Evolutionary conservation across 2,113 vertebrate species (phyloP), one percentile per base, ranked within the genome.

Genomic region (Megaleporinus macrocephalus): DNA sequence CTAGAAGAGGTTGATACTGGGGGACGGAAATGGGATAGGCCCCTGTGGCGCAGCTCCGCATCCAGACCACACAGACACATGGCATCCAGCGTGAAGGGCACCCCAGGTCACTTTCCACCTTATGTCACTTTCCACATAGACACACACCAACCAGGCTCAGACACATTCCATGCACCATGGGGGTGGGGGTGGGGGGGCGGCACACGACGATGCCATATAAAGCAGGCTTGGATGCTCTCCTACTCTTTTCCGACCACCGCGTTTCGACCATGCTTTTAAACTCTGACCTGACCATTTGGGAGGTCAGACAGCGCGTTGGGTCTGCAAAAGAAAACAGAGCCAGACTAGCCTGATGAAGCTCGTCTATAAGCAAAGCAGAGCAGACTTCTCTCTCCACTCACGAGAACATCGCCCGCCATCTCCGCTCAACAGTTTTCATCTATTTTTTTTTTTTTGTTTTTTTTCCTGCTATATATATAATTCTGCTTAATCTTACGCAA

Each of bases 21-120:
- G 51, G 66, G 70, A 49, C 53, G 22, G 70, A 61, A 63, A 79
- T 66, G 15, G 63, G 7, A 68, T 66, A 53, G 11, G 3, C 22
- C 57, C 24, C 57, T 20, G 22, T n/a, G 1, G 66, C 33, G 53
- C 10, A 0, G 26, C 55, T 47, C 12, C 49, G 68, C 27, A 26
- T 44, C 20, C 49, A 75, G 87, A 87, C 87, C 88, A 89, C 88
- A 87, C 84, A 86, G 75, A 36, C 73, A 78, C 65, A 18, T 20
- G 65, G 71, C 61, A 77, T 63, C 55, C 41, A 53, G 29, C 20
- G 72, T 76, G 33, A 87, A 69, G 59, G 51, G 73, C 55, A 4
- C 33, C 10, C 2, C 27, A 53, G 80, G 73, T 76, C 65, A 82
- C 80, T 76, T 82, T 76, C 73, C 70, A 76, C 79, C 76, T 59